Base-by-base conservation (phyloP, 1,140 invertebrate species). In the Papilio glaucus region DNA sequence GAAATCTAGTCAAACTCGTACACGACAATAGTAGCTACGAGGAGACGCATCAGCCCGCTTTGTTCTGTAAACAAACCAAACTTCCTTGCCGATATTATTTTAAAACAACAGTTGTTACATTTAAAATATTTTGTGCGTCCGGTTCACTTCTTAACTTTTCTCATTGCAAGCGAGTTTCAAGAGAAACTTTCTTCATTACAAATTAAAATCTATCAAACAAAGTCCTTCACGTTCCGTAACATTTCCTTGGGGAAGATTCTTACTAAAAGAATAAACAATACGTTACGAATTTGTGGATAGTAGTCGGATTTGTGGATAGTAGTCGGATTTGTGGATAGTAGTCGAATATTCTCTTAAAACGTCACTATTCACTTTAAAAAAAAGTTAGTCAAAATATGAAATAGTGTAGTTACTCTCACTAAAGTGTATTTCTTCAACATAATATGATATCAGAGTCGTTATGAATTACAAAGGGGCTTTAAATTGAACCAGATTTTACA, bases 1-100 rank as follows among this genome's bases (percentile, higher is more conserved):
- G 24, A 57, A 57, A 57, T 24, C 18, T 57, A 57, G 49, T n/a
- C n/a, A n/a, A n/a, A n/a, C 18, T 57, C 49, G 24, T 57, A 57
- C 9, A 24, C 49, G 49, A 24, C 49, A 24, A 6, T 21, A 57
- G 9, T 33, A 33, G 29, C n/a, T 57, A 57, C 24, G 24, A 24
- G 21, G 10, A 10, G 10, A 24, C 21, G 49, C 49, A 57, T 24
- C 21, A 6, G 15, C 15, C 21, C 49, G 15, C 24, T 24, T 57
- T 24, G 24, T 57, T 57, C 49, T 26, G 21, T 57, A 13, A 57
- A 57, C 49, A 57, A 57, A 26, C 4, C 8, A 57, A 57, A 57
- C 49, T 49, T 53, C 42, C 42, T 18, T 24, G 21, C 4, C 6
- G n/a, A 45, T 9, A 24, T 21, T 12, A 8, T 18, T 49, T 21